Percentiles rank a stretch among this genome's conserved stretches.
phyloP scores from a whole-genome alignment of 2,797 vertebrate species.

The Glyptemys insculpta region DNA sequence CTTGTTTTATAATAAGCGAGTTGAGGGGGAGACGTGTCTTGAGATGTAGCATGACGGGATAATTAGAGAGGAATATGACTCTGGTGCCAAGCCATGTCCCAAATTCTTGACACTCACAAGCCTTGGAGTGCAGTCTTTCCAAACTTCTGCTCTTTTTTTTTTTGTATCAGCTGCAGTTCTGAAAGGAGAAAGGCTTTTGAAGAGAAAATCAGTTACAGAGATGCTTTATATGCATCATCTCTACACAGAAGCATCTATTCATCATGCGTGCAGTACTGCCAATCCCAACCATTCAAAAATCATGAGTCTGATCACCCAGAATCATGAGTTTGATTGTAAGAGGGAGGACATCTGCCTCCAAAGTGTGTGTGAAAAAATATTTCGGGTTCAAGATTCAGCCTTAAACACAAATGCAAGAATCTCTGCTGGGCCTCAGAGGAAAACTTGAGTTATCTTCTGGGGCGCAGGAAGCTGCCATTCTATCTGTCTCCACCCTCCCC shows the following conservation, averaged over 20 bases:
- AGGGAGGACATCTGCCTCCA: background rate
- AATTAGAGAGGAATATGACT: slow-evolving; percentile 1
- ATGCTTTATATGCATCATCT: slow-evolving; percentile 71
- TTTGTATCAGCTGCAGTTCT: slow-evolving; percentile 64
- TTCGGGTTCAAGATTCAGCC: background rate
- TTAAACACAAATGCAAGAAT: background rate
- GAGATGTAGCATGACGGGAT: background rate
- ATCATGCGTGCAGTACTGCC: background rate
- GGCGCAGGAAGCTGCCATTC: background rate
- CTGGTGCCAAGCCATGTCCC: slow-evolving; percentile 4
- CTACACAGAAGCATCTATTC: slow-evolving; percentile 55
- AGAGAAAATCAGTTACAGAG: slow-evolving; percentile 72
- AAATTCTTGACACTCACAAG: slow-evolving; percentile 34
- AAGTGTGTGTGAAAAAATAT: background rate
- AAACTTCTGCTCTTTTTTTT: slow-evolving; percentile 61
- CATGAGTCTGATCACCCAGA: background rate
- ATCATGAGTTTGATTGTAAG: background rate
- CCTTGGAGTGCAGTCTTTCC: background rate
- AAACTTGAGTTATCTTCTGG: background rate
- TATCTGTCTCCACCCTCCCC: background rate
- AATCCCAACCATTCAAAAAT: background rate
- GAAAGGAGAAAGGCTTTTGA: background rate
- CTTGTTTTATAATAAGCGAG: slow-evolving; percentile 24
- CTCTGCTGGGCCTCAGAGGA: background rate
- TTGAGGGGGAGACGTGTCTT: background rate